Evolutionary conservation across 2,113 vertebrate genomes (phyloP), one percentile per base, ranked within the genome.

Genomic region (Dinomys branickii): DNA sequence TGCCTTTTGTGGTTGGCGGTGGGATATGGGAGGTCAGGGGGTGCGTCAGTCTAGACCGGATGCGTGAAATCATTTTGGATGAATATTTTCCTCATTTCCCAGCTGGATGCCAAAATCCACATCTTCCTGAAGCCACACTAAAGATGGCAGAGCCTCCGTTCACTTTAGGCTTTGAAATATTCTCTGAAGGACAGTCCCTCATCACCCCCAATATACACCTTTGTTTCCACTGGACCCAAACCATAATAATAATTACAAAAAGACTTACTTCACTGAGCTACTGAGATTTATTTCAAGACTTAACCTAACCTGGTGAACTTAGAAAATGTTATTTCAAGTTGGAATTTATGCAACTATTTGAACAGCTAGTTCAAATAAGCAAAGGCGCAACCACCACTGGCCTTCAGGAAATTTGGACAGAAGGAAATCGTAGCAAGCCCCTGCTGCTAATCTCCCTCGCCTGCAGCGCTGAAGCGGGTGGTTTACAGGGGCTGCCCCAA

Each of bases 281-380:
- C 50, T 63, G 44, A 71, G 28, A 71, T 93, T 75, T 78, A 24
- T 50, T 73, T 50, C 3, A 88, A 89, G 12, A 67, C 47, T 38
- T 80, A 92, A 0, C 16, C 28, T 71, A 63, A 14, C 6, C 16
- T 24, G 5, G 75, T 52, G 33, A 85, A 54, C 50, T 86, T 20
- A 89, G 50, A 93, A 91, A 84, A 30, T 28, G 44, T 13, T 87
- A 75, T 84, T 87, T 69, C 12, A 78, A 77, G 30, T 58, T 96
- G 35, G 14, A 24, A 88, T 82, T 94, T 56, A 28, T 13, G 65
- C 16, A 95, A 67, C 28, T 13, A 82, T 63, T 77, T 81, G 80
- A 71, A 88, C 17, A 86, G 28, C 80, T 33, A 67, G 16, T 7
- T 5, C 84, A 65, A 24, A 22, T 63, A 52, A 28, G 67, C 65